Evolutionary conservation across 23 tunicate genomes (phyloP).

Genomic region (Aplidium turbinatum): DNA sequence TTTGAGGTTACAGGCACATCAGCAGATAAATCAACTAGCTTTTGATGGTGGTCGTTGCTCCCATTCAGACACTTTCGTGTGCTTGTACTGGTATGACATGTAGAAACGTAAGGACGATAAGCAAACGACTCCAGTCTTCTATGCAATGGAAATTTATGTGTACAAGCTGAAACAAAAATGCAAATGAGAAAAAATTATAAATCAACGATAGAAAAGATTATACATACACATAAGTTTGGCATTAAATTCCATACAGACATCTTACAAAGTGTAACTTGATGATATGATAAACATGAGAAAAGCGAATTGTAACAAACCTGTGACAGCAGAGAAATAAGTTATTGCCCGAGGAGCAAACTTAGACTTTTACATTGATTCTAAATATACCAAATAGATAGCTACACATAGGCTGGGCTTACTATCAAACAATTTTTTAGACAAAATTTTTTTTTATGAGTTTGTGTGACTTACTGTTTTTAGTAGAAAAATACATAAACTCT

Average conservation of each 20-base stretch:
- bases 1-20: not conserved
- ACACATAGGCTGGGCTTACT: too few relatives aligned
- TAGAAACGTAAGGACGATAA: conserved; percentile 44
- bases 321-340: too few relatives aligned
- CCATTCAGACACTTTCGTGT: conserved; percentile 60
- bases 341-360: too few relatives aligned
- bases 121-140: conserved; percentile 71
- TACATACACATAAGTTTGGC: too few relatives aligned
- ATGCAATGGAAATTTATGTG: conserved; percentile 38
- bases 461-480: conserved; percentile 61
- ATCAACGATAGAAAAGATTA: not conserved
- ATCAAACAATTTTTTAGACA: too few relatives aligned
- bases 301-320: too few relatives aligned
- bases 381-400: too few relatives aligned
- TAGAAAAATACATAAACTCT: conserved; percentile 91
- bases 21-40: conserved; percentile 33
- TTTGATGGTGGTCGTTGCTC: conserved; percentile 31
- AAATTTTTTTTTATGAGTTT: too few relatives aligned
- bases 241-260: too few relatives aligned
- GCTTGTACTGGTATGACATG: conserved; percentile 41
- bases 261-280: too few relatives aligned
- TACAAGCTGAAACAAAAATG: conserved; percentile 45
- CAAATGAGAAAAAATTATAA: not conserved
- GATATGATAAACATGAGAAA: too few relatives aligned
- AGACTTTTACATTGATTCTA: too few relatives aligned